Evolutionary conservation across 30 jellyfish, hydroid and myxozoan species (phyloP), one percentile per base, ranked within the genome.

Genomic region (Aurelia coerulea): DNA sequence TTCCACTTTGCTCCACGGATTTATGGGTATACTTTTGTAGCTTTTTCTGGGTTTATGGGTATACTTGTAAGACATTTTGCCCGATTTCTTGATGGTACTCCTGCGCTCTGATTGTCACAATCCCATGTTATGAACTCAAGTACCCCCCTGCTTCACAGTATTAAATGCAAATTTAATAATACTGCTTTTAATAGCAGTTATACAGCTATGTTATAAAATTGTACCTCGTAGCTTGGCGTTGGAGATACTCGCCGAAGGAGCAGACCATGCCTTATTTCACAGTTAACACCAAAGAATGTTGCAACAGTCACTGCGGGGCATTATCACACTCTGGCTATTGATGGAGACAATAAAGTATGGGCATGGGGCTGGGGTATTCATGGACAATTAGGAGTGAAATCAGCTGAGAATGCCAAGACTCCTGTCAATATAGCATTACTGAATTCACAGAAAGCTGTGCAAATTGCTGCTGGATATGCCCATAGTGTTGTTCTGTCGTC

Each of bases 301-400:
- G 66, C 73, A 32, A 75, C 98, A 0, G 90, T 84, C 18, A 97
- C 90, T 9, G 95, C 97, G 2, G 98, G 98, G 32, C 76, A 87
- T 72, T 94, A 88, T 74, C 98, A 94, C 69, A 84, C 98, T 12
- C 88, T 94, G 23, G 98, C 98, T 6, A 74, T 94, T 15, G 78
- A 89, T 41, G 78, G 94, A 18, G 96, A 94, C 70, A 63, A 88
- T 81, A 84, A 88, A 58, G 97, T 79, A 5, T 94, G 90, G 90
- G 85, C 97, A 29, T 94, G 98, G 98, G 98, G 98, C 1, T 94
- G 98, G 98, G 98, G 98, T 67, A 89, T 94, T 66, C 98, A 94
- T 68, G 98, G 98, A 33, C 98, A 94, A 67, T 80, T 94, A 15
- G 98, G 97, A 3, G 73, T 84, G 23, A 63, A 72, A 10, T 78